Conservation (phyloP, 1,140 invertebrate genomes). For the Piezodorus guildinii region DNA sequence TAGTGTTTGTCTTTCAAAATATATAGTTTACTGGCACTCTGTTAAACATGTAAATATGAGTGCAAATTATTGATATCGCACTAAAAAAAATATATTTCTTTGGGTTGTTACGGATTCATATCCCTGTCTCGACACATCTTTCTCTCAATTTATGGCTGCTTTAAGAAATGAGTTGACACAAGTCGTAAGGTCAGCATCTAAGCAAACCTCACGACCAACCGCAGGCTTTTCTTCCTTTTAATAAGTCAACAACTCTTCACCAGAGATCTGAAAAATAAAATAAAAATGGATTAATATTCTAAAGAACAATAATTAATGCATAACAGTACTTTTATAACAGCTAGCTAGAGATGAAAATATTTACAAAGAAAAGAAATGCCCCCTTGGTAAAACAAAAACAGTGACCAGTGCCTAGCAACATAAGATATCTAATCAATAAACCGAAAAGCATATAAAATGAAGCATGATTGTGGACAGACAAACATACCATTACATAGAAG, state of each 20-base stretch:
- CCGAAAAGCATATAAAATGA: no score
- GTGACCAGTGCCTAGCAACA: no score
- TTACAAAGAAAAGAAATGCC: not conserved
- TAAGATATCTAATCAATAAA: no score
- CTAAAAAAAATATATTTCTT: constrained; percentile 6
- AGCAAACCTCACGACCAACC: constrained; percentile 20
- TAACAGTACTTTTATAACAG: not conserved
- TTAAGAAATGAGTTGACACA: constrained; percentile 73
- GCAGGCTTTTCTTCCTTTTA: not conserved
- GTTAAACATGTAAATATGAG: constrained; percentile 1
- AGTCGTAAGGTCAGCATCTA: constrained; percentile 73
- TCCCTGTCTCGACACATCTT: constrained; percentile 64
- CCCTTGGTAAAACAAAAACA: no score
- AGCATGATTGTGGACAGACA: no score
- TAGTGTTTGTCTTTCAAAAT: not conserved
- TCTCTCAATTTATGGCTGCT: constrained; percentile 58
- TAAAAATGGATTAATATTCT: not conserved
- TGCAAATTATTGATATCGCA: constrained; percentile 3
- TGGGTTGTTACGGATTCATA: constrained; percentile 47
- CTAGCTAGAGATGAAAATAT: not conserved
- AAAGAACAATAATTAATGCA: not conserved
- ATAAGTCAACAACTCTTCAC: not conserved
- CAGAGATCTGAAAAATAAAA: constrained; percentile 3
- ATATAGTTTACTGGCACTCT: not conserved
- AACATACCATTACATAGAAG: no score